Conservation (phyloP, 2,113 vertebrate genomes). For the Plecturocebus donacophilus region DNA sequence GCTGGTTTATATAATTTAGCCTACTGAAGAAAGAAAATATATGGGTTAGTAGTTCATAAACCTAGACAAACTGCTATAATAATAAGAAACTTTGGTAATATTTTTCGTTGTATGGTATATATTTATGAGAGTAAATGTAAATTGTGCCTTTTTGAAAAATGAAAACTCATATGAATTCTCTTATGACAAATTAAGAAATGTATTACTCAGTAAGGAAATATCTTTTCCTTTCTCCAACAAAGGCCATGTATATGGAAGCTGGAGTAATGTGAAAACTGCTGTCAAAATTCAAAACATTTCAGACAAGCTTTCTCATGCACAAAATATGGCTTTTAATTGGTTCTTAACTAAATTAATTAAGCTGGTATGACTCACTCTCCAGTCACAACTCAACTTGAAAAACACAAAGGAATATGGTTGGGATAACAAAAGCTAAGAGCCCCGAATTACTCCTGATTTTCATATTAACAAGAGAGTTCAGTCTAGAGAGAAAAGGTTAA, state of each 20-base stretch:
- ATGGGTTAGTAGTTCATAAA: not conserved
- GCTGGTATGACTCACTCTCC: constrained; percentile 71
- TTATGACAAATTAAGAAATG: not conserved
- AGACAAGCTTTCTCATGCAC: constrained; percentile 77
- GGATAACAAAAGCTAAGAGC: constrained; percentile 76
- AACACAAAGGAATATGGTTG: constrained; percentile 70
- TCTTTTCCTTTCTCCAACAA: accelerated
- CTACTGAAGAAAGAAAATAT: not conserved
- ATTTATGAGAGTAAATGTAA: not conserved
- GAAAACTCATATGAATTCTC: not conserved
- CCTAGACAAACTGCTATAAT: not conserved
- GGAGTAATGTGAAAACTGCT: constrained; percentile 20
- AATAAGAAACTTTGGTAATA: not conserved
- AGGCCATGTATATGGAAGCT: not conserved
- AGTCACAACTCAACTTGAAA: constrained; percentile 72
- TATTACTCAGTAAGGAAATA: not conserved
- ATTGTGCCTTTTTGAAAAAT: not conserved
- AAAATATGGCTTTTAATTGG: constrained; percentile 78
- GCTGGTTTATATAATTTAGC: not conserved
- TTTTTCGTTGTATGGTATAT: not conserved
- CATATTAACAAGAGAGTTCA: constrained; percentile 83
- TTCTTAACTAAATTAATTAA: constrained; percentile 83
- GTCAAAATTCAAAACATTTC: constrained; percentile 65
- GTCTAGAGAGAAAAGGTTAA: constrained; percentile 85
- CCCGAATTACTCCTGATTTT: constrained; percentile 81